These are phyloP conservation scores for Gryllus bimaculatus DNA, from an alignment of 1,140 invertebrate species.

Conservation along the genomic window DNA sequence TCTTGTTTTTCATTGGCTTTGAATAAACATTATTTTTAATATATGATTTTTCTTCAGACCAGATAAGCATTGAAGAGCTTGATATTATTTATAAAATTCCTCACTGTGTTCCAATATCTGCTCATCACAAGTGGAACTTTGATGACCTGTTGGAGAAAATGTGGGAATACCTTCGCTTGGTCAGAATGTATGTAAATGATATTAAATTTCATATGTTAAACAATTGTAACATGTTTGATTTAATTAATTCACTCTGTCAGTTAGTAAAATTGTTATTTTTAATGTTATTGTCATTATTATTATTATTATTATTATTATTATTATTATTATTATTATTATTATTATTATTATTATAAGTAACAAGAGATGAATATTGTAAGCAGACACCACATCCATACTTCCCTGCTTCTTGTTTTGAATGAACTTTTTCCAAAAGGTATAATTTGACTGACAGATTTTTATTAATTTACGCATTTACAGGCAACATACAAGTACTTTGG, in stretches of 20 bases:
- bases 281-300: background rate
- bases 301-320: background rate
- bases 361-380: too few relatives aligned
- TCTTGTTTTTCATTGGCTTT: too few relatives aligned
- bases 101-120: slow-evolving; percentile 97
- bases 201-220: background rate
- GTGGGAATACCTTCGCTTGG: slow-evolving; percentile 95
- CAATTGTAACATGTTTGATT: slow-evolving; percentile 2
- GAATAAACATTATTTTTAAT: background rate
- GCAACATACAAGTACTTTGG: too few relatives aligned
- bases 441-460: too few relatives aligned
- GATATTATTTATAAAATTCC: slow-evolving; percentile 99
- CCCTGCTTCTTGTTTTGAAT: too few relatives aligned
- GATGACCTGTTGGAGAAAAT: slow-evolving; percentile 98
- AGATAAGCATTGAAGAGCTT: slow-evolving; percentile 90
- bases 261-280: background rate
- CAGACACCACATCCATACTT: too few relatives aligned
- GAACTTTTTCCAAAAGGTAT: too few relatives aligned
- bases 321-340: too few relatives aligned
- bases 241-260: background rate
- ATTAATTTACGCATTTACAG: too few relatives aligned
- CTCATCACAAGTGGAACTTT: slow-evolving; percentile 99
- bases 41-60: slow-evolving; percentile 48
- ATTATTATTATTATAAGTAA: too few relatives aligned
- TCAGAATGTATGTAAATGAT: slow-evolving; percentile 69